These are phyloP conservation scores for Bactericera cockerelli DNA, from an alignment of 1,140 invertebrate species.

Conservation along the genomic window DNA sequence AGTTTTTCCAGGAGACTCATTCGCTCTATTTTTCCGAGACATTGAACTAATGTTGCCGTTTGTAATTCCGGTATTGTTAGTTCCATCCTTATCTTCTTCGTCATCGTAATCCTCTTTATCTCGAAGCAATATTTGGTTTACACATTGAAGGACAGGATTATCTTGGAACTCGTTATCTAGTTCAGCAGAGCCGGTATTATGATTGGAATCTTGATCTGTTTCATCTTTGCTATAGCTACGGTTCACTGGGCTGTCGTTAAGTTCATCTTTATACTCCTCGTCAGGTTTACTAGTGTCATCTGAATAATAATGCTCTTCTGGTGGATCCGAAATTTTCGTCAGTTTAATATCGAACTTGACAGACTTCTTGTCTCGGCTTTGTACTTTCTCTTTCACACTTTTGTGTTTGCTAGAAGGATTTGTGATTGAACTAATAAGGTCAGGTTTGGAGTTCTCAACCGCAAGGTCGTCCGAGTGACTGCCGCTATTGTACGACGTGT, in stretches of 20 bases:
- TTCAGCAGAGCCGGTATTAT: neutral
- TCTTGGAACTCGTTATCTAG: slow-evolving; percentile 31
- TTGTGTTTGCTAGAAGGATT: neutral
- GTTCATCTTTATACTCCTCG: neutral
- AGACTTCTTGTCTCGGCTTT: neutral
- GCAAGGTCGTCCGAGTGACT: neutral
- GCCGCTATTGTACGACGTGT: neutral
- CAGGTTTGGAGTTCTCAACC: slow-evolving; percentile 19
- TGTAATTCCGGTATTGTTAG: slow-evolving; percentile 7
- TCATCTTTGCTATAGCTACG: neutral
- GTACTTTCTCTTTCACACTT: neutral
- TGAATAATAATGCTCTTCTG: slow-evolving; percentile 1
- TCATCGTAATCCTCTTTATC: slow-evolving; percentile 32
- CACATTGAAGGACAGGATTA: slow-evolving; percentile 57
- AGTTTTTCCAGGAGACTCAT: slow-evolving; percentile 6
- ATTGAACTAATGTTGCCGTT: slow-evolving; percentile 4
- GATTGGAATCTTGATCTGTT: neutral
- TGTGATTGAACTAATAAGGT: slow-evolving; percentile 23
- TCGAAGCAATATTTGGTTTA: slow-evolving; percentile 54
- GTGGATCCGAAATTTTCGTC: neutral
- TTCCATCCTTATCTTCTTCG: slow-evolving; percentile 15
- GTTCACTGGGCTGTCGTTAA: neutral
- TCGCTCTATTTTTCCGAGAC: slow-evolving; percentile 5
- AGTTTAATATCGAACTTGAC: neutral
- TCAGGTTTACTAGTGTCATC: neutral